Conservation (phyloP, 1,140 invertebrate genomes). For the Pseudomyrmex pallidus region DNA sequence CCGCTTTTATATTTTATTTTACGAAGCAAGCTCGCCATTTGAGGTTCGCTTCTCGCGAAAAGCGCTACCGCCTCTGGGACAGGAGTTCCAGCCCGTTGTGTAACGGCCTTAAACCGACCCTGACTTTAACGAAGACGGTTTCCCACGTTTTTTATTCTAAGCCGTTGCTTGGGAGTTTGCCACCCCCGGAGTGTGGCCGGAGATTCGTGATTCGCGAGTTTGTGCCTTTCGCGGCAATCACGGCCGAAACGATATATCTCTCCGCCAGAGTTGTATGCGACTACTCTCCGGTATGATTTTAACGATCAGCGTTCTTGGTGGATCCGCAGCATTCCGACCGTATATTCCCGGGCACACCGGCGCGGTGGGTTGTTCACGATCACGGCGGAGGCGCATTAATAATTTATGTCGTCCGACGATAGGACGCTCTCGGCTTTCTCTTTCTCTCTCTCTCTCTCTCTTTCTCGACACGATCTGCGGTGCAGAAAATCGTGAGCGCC, state of each 20-base stretch:
- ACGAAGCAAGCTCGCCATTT: constrained; percentile 8
- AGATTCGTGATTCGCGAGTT: constrained; percentile 58
- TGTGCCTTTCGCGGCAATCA: constrained; percentile 53
- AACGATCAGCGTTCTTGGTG: constrained; percentile 54
- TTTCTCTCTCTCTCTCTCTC: neutral
- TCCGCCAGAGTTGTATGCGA: constrained; percentile 11
- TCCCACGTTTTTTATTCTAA: constrained; percentile 54
- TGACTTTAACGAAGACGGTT: constrained; percentile 56
- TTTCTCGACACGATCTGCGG: constrained; percentile 73
- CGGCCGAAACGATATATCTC: constrained; percentile 39
- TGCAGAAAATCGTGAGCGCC: constrained; percentile 74
- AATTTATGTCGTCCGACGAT: constrained; percentile 77
- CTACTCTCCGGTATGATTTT: constrained; percentile 47
- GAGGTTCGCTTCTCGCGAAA: constrained; percentile 7
- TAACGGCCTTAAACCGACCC: constrained; percentile 39
- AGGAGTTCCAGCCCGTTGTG: neutral
- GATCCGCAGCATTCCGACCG: constrained; percentile 59
- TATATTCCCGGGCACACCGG: constrained; percentile 20
- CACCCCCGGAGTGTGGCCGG: neutral
- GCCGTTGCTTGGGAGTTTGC: neutral
- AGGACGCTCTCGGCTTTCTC: constrained; percentile 65
- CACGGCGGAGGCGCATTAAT: constrained; percentile 75
- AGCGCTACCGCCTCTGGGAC: constrained; percentile 15
- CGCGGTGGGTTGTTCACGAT: constrained; percentile 68
- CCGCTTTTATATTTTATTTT: constrained; percentile 41